Base-by-base conservation (phyloP, 2,797 vertebrate genomes). In the Acomys russatus region DNA sequence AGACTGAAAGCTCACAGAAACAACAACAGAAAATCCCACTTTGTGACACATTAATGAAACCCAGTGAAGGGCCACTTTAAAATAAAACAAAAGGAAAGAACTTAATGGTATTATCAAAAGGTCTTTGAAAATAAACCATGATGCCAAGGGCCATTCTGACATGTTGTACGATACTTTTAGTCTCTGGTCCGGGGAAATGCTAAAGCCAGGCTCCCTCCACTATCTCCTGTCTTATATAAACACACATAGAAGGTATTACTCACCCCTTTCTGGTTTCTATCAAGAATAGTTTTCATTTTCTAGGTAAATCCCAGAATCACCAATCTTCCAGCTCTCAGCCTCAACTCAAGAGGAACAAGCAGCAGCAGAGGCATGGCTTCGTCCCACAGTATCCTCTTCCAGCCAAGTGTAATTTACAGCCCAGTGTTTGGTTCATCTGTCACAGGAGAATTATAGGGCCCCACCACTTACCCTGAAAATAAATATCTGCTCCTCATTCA, bases 251-350 rank as follows among this genome's bases (percentile, higher is more conserved):
- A 96, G 95, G 92, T 89, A 96, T 97, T 98, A 98, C 94, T 97
- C 97, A 93, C 96, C 82, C 61, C 73, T 88, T 94, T 98, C 95
- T 49, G 59, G 82, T 97, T 97, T 98, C 96, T 96, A 96, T 96
- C 91, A 54, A 73, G 85, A 94, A 61, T 11, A 87, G 64, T 97
- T 96, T 96, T 96, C 94, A 92, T 98, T 98, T 93, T 95, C 95
- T 97, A 98, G 96, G 95, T 94, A 98, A 98, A 95, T 33, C 68
- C 84, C 97, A 97, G 95, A 97, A 71, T 93, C 94, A 95, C 94
- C 92, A 94, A 66, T 64, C 97, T 95, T 91, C 70, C 71, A 90
- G 94, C 95, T 95, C 83, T 83, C 95, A 96, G 95, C 38, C 85
- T 90, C 91, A 92, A 77, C 73, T 83, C 95, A 94, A 63, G 23